These are phyloP conservation scores for Copidosoma floridanum DNA, from an alignment of 1,140 invertebrate species.

Conservation along the genomic window DNA sequence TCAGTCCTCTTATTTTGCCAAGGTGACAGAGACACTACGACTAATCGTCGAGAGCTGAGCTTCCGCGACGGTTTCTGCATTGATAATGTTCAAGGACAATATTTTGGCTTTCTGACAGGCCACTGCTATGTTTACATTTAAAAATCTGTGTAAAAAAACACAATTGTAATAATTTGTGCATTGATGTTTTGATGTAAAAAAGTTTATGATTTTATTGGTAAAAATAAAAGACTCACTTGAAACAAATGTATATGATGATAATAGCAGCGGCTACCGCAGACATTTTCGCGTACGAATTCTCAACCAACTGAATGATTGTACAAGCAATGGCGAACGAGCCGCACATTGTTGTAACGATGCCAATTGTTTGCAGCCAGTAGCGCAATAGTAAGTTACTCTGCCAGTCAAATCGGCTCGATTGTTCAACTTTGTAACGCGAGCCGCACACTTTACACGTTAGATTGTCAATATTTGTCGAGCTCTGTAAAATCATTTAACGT, in stretches of 20 bases:
- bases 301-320: conserved; percentile 77
- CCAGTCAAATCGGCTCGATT: conserved; percentile 73
- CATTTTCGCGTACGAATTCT: conserved; percentile 74
- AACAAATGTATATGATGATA: conserved; percentile 78
- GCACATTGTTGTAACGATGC: conserved; percentile 69
- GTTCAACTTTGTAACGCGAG: conserved; percentile 72
- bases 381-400: conserved; percentile 75
- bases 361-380: conserved; percentile 76
- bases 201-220: too few relatives aligned
- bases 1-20: conserved; percentile 49
- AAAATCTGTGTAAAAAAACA: conserved; percentile 60
- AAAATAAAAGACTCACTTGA: too few relatives aligned
- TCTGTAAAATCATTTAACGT: conserved; percentile 55
- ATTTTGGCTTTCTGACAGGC: conserved; percentile 87
- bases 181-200: too few relatives aligned
- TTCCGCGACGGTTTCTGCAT: conserved; percentile 38
- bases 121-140: conserved; percentile 80
- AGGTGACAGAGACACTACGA: conserved; percentile 55
- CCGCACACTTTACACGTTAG: conserved; percentile 79
- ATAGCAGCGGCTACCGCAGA: conserved; percentile 77
- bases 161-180: too few relatives aligned
- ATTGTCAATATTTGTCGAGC: conserved; percentile 65
- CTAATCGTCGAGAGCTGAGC: conserved; percentile 59
- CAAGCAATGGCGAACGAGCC: conserved; percentile 74
- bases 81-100: conserved; percentile 79